Base-by-base conservation (phyloP, 1,140 invertebrate species). In the Drosophila pandora region DNA sequence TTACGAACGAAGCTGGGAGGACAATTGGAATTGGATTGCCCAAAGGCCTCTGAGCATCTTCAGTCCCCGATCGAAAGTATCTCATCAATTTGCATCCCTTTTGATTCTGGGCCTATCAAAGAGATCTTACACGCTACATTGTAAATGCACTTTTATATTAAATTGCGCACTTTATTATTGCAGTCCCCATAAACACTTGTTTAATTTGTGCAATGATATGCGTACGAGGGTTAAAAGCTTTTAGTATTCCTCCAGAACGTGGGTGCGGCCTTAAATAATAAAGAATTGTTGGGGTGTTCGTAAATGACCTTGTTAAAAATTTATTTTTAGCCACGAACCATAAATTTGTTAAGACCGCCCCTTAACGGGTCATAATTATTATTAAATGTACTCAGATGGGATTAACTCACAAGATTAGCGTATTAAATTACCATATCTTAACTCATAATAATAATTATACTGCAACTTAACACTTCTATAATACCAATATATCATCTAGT, bases 1-100 rank as follows among this genome's bases (percentile, higher is more conserved):
- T 55, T 62, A 47, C 72, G 60, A 55, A 73, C 30, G 34, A 74
- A 71, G 79, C 79, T 70, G 81, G 72, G 68, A 34, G 52, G 43
- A 69, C 71, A 74, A 70, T 64, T 80, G 60, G 59, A 67, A 67
- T 43, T 67, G 63, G 47, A 67, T 67, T 67, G 63, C 28, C 32
- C 47, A 67, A 32, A 64, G 60, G 63, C 63, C 63, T 64, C 10
- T 45, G 50, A 58, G 32, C 45, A 63, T 23, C 34, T 32, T 41
- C 34, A 28, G 25, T 5, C 25, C 25, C 25, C 25, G 1, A 54
- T 37, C 43, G 6, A 22, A 47, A 60, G 43, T 21, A 32, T 54
- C 64, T 68, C 8, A 25, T 47, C 64, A 67, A 68, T 54, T 68
- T 68, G 62, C 62, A 69, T 68, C 21, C 22, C 30, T 30, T 30